These are phyloP conservation scores for Melierax canorus DNA, from an alignment of 2,113 vertebrate species.

Conservation along the genomic window DNA sequence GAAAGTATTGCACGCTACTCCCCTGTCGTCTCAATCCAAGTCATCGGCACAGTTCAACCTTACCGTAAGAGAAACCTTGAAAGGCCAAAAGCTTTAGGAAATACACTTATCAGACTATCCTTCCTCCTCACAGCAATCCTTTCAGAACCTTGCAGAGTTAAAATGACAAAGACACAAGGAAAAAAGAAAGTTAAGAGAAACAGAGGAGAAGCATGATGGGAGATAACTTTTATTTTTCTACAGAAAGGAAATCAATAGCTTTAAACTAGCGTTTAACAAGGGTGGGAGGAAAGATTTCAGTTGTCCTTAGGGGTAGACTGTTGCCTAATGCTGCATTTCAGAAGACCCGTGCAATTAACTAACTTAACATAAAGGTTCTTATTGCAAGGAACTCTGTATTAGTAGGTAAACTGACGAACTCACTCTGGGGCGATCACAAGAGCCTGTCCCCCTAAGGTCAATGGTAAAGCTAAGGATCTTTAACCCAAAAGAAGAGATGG, in stretches of 20 bases:
- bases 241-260: background rate
- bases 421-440: background rate
- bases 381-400: background rate
- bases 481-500: background rate
- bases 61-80: conserved; percentile 26
- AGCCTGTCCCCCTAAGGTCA: background rate
- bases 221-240: background rate
- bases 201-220: background rate
- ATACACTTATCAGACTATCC: background rate
- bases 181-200: background rate
- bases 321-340: background rate
- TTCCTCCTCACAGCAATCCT: background rate
- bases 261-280: background rate
- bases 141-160: background rate
- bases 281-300: background rate
- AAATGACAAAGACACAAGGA: background rate
- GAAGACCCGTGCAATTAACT: background rate
- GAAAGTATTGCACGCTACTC: conserved; percentile 29
- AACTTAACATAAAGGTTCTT: background rate
- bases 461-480: background rate
- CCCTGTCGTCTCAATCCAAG: background rate
- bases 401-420: background rate
- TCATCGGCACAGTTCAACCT: background rate
- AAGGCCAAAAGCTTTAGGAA: conserved; percentile 31
- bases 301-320: background rate